Conservation (phyloP, 2,797 vertebrate genomes). For the Oryzias sinensis region DNA sequence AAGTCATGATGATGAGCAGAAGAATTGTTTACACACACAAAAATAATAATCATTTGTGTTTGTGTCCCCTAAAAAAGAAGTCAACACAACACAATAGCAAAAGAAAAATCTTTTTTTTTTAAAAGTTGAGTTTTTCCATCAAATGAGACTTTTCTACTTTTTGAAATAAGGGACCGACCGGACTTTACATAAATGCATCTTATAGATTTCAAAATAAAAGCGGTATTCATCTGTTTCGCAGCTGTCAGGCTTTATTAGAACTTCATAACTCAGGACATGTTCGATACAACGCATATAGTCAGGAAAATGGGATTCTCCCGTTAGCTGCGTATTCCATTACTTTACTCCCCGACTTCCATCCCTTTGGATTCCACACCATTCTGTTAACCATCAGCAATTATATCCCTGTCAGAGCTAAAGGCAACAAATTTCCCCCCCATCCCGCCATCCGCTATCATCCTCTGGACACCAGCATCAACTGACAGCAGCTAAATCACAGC, state of each 20-base stretch:
- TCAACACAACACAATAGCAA: background rate
- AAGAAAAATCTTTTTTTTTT: background rate
- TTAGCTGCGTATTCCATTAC: constrained; percentile 75
- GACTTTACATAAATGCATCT: background rate
- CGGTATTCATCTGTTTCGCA: background rate
- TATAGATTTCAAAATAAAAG: background rate
- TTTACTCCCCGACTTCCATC: constrained; percentile 79
- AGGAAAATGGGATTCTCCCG: constrained; percentile 64
- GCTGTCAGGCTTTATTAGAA: constrained; percentile 6
- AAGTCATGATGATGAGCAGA: constrained; percentile 18
- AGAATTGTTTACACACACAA: background rate
- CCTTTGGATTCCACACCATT: constrained; percentile 94
- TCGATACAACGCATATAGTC: constrained; percentile 47
- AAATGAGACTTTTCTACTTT: too few species aligned
- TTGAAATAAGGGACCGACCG: too few species aligned
- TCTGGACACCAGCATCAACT: constrained; percentile 97
- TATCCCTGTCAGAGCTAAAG: constrained; percentile 99
- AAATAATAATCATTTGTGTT: background rate
- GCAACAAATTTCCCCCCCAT: constrained; percentile 99
- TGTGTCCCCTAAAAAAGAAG: background rate
- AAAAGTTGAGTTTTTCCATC: background rate
- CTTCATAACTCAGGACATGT: constrained; percentile 18
- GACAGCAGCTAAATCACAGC: constrained; percentile 97
- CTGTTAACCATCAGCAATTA: constrained; percentile 99
- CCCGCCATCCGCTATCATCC: constrained; percentile 97